phyloP scores from a whole-genome alignment of 2,797 vertebrate genomes.

The Synaphobranchus kaupii region DNA sequence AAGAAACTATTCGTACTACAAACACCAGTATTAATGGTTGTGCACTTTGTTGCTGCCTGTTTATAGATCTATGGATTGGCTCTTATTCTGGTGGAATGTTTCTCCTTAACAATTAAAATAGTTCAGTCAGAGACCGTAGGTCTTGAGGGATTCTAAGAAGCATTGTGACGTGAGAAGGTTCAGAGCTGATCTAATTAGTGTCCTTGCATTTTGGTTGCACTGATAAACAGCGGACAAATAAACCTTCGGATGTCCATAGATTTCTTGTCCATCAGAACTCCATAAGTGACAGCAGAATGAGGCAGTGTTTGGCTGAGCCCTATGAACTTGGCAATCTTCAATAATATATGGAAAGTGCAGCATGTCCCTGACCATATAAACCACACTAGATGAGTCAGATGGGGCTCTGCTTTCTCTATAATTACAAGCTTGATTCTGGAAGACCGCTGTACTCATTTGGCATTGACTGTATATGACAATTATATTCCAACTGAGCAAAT shows the following conservation, averaged over 20 bases:
- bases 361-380: background rate
- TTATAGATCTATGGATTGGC: background rate
- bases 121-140: background rate
- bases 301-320: background rate
- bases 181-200: background rate
- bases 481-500: constrained; percentile 6
- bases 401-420: background rate
- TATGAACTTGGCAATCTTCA: background rate
- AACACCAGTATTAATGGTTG: constrained; percentile 53
- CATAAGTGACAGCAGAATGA: background rate
- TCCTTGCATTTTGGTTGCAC: background rate
- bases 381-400: background rate
- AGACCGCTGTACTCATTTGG: background rate
- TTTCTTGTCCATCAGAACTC: constrained; percentile 8
- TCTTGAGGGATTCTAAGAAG: background rate
- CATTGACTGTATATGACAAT: background rate
- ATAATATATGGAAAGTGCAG: background rate
- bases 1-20: constrained; percentile 58
- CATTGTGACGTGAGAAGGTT: background rate
- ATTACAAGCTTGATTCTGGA: background rate
- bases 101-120: background rate
- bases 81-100: background rate
- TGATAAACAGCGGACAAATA: background rate
- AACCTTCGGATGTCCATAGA: background rate
- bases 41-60: constrained; percentile 55